phyloP scores from a whole-genome alignment of 2,113 vertebrate species.

The Coryphaenoides rupestris region DNA sequence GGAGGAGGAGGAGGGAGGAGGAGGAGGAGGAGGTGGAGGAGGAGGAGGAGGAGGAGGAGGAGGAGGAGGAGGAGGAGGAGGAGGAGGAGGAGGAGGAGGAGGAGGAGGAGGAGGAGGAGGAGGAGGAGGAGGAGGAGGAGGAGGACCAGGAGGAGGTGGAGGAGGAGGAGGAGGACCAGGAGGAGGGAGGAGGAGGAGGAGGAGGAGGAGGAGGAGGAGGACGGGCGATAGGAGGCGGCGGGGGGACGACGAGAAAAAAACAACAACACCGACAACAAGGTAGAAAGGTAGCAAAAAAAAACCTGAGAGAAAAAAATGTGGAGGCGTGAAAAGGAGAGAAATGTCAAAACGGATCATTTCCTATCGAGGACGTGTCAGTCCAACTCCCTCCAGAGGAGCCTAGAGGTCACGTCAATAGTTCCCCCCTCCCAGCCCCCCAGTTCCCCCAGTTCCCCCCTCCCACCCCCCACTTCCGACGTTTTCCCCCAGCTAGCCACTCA shows the following conservation, averaged over 20 bases:
- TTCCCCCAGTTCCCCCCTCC: constrained; percentile 44
- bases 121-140: too few relatives aligned
- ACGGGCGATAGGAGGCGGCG: too few relatives aligned
- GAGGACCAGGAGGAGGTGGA: too few relatives aligned
- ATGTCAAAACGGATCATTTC: constrained; percentile 56
- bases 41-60: too few relatives aligned
- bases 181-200: too few relatives aligned
- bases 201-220: too few relatives aligned
- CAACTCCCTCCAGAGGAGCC: constrained; percentile 32
- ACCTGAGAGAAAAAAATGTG: not conserved
- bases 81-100: too few relatives aligned
- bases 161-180: too few relatives aligned
- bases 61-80: constrained; percentile 25
- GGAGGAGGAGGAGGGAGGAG: not conserved
- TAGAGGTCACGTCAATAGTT: constrained; percentile 70
- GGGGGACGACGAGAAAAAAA: not conserved
- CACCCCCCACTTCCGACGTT: too few relatives aligned
- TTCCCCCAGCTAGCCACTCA: too few relatives aligned
- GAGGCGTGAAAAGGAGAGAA: constrained; percentile 35
- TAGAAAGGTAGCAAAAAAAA: not conserved
- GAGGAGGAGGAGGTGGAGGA: constrained; percentile 9
- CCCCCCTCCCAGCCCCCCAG: too few relatives aligned
- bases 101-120: too few relatives aligned
- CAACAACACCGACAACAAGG: not conserved
- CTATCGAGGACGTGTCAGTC: constrained; percentile 25